Evolutionary conservation across 2,113 vertebrate species (phyloP).

Genomic region (Bostrychus sinensis): DNA sequence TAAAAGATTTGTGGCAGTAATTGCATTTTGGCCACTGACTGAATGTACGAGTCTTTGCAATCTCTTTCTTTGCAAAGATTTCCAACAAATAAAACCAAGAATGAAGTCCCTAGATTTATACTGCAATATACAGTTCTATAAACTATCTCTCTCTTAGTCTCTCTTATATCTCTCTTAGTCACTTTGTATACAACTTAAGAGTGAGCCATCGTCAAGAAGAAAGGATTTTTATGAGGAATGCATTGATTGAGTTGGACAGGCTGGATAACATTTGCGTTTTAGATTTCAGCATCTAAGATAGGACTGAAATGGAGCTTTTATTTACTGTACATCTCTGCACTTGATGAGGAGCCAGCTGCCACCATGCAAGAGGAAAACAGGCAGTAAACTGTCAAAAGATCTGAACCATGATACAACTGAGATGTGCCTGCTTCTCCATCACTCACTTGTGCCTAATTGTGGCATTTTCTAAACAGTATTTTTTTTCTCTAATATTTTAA

Average conservation of each 20-base stretch:
- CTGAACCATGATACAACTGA: constrained; percentile 62
- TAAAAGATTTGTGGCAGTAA: constrained; percentile 65
- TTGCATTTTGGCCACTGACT: constrained; percentile 60
- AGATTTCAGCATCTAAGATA: constrained; percentile 35
- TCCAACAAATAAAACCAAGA: constrained; percentile 53
- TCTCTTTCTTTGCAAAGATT: constrained; percentile 57
- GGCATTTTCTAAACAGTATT: constrained; percentile 14
- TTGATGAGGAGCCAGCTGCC: constrained; percentile 62
- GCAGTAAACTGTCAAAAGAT: constrained; percentile 75
- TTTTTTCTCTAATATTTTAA: constrained; percentile 3
- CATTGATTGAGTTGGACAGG: constrained; percentile 25
- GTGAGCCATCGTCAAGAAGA: constrained; percentile 19
- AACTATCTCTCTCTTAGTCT: neutral
- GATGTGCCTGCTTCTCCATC: constrained; percentile 52
- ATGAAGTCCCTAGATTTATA: constrained; percentile 40
- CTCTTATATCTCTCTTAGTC: no score
- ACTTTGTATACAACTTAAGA: constrained; percentile 18
- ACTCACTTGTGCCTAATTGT: constrained; percentile 54
- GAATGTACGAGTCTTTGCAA: constrained; percentile 53
- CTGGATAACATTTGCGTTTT: constrained; percentile 30
- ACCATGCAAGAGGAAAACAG: constrained; percentile 61
- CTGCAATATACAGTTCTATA: constrained; percentile 12
- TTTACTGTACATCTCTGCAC: constrained; percentile 49
- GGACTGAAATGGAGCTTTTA: constrained; percentile 44
- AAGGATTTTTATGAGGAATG: constrained; percentile 14